Conservation (phyloP, 1,140 invertebrate species). For the Lycorma delicatula region DNA sequence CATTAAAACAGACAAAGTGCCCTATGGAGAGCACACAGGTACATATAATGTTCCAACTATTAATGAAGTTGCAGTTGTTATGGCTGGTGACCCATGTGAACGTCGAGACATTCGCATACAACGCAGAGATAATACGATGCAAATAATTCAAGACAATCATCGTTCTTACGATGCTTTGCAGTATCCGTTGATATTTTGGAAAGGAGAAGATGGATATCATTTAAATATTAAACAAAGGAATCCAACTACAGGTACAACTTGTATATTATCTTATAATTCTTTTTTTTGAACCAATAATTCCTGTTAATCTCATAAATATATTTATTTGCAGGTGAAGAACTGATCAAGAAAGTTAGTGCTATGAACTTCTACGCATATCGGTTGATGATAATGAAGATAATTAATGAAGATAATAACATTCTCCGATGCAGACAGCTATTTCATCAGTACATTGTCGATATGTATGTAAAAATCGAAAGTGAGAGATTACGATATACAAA, state of each 20-base stretch:
- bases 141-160: constrained; percentile 21
- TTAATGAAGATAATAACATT: constrained; percentile 28
- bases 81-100: constrained; percentile 21
- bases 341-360: constrained; percentile 27
- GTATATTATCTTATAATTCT: too few species aligned
- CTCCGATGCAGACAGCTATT: constrained; percentile 31
- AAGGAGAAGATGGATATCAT: constrained; percentile 37
- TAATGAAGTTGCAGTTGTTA: constrained; percentile 30
- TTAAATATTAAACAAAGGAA: constrained; percentile 33
- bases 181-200: constrained; percentile 31
- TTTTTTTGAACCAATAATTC: too few species aligned
- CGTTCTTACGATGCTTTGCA: background rate
- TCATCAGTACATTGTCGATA: constrained; percentile 40
- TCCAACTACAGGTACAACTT: constrained; percentile 31
- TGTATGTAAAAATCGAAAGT: constrained; percentile 44
- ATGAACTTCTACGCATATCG: constrained; percentile 32
- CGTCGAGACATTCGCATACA: background rate
- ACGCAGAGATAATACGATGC: constrained; percentile 12
- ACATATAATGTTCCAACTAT: constrained; percentile 27
- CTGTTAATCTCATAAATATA: too few species aligned
- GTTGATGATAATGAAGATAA: constrained; percentile 31
- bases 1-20: constrained; percentile 27
- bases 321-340: constrained; percentile 11
- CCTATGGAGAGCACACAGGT: constrained; percentile 21
- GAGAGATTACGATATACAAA: constrained; percentile 36